Base-by-base conservation (phyloP, 2,888 invertebrate genomes). In the Himalopsyche tibetana region DNA sequence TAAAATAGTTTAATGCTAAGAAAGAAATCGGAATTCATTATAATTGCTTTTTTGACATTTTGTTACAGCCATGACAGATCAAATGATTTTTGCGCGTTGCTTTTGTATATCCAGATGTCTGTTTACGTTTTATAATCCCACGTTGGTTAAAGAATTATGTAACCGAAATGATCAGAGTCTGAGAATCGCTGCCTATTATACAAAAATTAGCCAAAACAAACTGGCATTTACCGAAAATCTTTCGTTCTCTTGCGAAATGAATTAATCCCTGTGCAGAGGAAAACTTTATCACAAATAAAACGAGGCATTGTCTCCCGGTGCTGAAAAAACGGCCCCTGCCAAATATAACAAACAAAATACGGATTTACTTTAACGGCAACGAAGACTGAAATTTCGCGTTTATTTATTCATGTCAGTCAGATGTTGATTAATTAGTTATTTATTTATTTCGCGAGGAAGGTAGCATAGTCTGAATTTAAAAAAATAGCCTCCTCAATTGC, bases 221-320 rank as follows among this genome's bases (percentile, higher is more conserved):
- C 74, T 74, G 74, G 74, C 74, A 74, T 74, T 74, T 74, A 74
- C 74, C 74, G 74, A 74, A 74, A 74, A 74, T 74, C 74, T 74
- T 36, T 36, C 74, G 74, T 74, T 74, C 74, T 38, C 74, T 74
- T 19, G 74, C 74, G 74, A 74, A 36, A 74, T 28, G 74, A 74
- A 74, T 74, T 74, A 74, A 74, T 74, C 74, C 74, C 36, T 74
- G 74, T 74, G 12, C 74, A 36, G 74, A 36, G 15, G 74, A 74
- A 74, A 74, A 74, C 74, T 74, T 74, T 74, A 74, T 74, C 74
- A 38, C 74, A 74, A 38, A 74, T 74, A 74, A 74, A 74, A 74
- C 74, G 36, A 74, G 74, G 74, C 74, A 74, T 74, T 74, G 74
- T 74, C 74, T 74, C 74, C 74, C 38, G 28, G 74, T 12, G 74